phyloP scores from a whole-genome alignment of 2,888 invertebrate species.

The Drosophila buzzatii region DNA sequence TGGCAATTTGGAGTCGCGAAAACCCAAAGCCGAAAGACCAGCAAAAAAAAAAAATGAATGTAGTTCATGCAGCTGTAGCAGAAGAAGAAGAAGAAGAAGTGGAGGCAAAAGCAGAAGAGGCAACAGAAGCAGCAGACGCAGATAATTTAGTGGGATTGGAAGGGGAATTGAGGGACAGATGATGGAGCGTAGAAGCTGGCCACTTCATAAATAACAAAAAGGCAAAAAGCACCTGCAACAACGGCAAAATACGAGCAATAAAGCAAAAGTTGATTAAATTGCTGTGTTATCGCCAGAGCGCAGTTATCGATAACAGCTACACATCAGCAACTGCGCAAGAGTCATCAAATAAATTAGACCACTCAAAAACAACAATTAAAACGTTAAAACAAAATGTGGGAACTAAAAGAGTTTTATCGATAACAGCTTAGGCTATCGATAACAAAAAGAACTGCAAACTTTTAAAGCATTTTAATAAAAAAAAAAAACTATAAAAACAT shows the following conservation, averaged over 20 bases:
- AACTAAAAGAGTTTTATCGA: not conserved
- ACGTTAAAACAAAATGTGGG: no score
- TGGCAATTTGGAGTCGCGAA: conserved; percentile 75
- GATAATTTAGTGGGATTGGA: no score
- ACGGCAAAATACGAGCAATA: conserved; percentile 5
- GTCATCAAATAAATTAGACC: no score
- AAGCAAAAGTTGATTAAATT: conserved; percentile 32
- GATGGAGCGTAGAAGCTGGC: not conserved
- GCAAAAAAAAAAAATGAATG: conserved; percentile 17
- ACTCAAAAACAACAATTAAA: no score
- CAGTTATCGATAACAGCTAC: conserved; percentile 5
- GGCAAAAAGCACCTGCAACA: conserved; percentile 32
- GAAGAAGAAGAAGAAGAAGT: conserved; percentile 3
- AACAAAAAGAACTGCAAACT: not conserved
- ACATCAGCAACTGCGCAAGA: not conserved
- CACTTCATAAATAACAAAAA: conserved; percentile 49
- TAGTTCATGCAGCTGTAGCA: conserved; percentile 25
- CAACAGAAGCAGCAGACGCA: conserved; percentile 36
- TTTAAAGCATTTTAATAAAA: no score
- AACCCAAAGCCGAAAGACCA: conserved; percentile 38
- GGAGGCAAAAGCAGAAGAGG: conserved; percentile 20
- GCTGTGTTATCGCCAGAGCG: not conserved
- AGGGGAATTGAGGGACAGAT: not conserved
- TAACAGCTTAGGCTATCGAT: not conserved
- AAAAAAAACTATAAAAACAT: no score